phyloP scores from a whole-genome alignment of 1,140 invertebrate species.

The Ericerus pela region DNA sequence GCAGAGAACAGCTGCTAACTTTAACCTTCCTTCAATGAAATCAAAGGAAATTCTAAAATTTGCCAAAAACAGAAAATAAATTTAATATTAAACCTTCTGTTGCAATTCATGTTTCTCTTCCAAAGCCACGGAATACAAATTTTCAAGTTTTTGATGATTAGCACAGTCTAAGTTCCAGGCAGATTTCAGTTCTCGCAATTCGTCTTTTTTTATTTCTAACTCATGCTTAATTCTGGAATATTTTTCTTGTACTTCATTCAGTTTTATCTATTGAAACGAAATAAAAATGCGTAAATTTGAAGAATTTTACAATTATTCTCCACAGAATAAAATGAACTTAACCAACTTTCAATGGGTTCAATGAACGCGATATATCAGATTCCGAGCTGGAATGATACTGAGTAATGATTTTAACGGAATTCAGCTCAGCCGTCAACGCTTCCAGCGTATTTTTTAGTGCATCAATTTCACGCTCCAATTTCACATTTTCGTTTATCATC shows the following conservation, averaged over 20 bases:
- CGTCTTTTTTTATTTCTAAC: background rate
- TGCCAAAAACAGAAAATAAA: no score
- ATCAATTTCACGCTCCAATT: background rate
- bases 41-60: no score
- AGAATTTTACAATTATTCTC: background rate
- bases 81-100: background rate
- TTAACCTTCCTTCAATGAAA: no score
- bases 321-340: background rate
- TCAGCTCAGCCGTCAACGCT: background rate
- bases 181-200: background rate
- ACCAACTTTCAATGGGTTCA: background rate
- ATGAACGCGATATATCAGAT: background rate
- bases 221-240: background rate
- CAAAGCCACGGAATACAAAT: background rate
- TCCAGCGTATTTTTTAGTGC: background rate
- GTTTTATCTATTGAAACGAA: background rate
- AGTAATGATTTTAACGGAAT: background rate
- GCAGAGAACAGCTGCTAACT: no score
- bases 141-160: background rate
- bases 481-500: background rate
- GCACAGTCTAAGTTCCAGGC: background rate
- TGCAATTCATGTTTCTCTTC: background rate
- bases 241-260: background rate
- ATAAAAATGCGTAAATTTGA: background rate
- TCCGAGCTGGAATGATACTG: constrained; percentile 1